These are phyloP conservation scores for Clarias gariepinus DNA, from an alignment of 2,113 vertebrate species.

Conservation along the genomic window DNA sequence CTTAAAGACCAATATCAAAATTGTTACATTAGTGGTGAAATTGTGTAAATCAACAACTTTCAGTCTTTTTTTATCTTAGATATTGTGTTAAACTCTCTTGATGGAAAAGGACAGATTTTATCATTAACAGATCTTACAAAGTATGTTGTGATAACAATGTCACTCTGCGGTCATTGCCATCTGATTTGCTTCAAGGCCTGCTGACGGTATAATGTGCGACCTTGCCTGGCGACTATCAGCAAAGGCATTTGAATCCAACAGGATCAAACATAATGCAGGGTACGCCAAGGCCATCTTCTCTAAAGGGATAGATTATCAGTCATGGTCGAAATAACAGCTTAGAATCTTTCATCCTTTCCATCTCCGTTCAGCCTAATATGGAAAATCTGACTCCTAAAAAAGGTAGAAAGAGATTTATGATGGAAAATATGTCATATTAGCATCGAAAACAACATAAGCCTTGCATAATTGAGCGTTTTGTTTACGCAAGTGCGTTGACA, in stretches of 20 bases:
- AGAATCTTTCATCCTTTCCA: background rate
- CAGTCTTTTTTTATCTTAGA: background rate
- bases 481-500: conserved; percentile 36
- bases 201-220: conserved; percentile 16
- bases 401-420: background rate
- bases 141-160: conserved; percentile 33
- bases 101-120: conserved; percentile 6
- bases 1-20: background rate
- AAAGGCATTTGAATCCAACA: conserved; percentile 13
- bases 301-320: background rate
- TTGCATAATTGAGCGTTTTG: conserved; percentile 36
- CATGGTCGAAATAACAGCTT: conserved; percentile 5
- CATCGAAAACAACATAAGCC: conserved; percentile 25
- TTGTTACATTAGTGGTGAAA: background rate
- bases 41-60: background rate
- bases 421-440: conserved; percentile 11
- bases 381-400: background rate
- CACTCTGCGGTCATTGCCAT: conserved; percentile 33
- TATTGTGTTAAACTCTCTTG: background rate
- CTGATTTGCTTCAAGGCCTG: conserved; percentile 49
- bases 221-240: conserved; percentile 19
- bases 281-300: background rate
- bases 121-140: conserved; percentile 1
- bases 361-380: background rate
- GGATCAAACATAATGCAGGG: background rate